A percentile compares a stretch with the other conserved stretches of the same genome.
Conservation (phyloP, 35 echinoderm and acorn worm genomes). For the Lytechinus pictus region DNA sequence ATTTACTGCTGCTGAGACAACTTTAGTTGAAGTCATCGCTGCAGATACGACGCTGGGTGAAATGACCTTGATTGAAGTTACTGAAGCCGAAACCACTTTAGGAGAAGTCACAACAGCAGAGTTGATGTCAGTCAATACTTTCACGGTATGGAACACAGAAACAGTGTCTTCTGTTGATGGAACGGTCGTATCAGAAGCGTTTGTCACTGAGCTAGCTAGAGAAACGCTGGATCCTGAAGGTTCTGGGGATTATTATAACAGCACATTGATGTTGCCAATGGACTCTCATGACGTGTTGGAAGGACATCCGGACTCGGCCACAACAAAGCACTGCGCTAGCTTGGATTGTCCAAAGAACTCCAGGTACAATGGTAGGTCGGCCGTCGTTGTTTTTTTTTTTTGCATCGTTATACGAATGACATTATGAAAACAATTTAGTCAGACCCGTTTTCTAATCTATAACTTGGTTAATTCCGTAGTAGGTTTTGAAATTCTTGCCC, state of each 20-base stretch:
- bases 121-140: background rate
- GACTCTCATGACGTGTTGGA: background rate
- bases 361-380: background rate
- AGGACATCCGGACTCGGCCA: background rate
- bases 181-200: background rate
- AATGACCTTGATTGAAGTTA: background rate
- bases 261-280: background rate
- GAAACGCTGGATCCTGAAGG: background rate
- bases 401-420: background rate
- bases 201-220: background rate
- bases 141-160: background rate
- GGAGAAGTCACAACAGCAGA: background rate
- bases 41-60: background rate
- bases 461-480: no score
- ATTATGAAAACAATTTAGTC: background rate
- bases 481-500: no score
- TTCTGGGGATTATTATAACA: background rate
- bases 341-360: background rate
- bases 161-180: background rate
- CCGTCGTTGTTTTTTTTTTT: background rate
- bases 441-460: no score
- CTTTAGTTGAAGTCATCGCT: background rate
- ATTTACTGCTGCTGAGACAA: background rate
- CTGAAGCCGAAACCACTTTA: background rate
- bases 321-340: background rate